These are phyloP conservation scores for Cyphomyrus discorhynchus DNA, from an alignment of 2,113 vertebrate genomes.

Conservation along the genomic window DNA sequence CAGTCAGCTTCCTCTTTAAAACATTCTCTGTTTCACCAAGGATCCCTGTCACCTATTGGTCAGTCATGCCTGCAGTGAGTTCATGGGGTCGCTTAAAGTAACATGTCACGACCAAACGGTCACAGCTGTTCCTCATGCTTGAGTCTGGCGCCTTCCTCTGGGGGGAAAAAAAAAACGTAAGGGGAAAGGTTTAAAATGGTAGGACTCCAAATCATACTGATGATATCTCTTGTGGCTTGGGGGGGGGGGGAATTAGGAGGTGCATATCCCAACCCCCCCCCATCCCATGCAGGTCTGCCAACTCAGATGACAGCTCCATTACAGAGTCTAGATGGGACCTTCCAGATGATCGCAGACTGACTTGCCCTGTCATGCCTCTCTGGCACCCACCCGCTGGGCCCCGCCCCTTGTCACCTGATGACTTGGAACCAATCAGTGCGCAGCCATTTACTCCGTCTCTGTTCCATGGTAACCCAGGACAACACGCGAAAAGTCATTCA, in stretches of 20 bases:
- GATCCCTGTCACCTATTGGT: not conserved
- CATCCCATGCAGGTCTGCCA: constrained; percentile 7
- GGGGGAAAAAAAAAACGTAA: not conserved
- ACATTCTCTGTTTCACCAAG: not conserved
- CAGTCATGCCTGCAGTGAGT: not conserved
- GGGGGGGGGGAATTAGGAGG: not conserved
- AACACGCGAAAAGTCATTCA: not conserved
- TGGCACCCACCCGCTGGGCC: not conserved
- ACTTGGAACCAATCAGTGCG: not conserved
- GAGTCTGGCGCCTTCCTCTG: not conserved
- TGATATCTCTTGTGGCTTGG: not conserved
- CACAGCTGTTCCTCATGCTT: not conserved
- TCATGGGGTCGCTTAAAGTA: not conserved
- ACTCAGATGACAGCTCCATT: constrained; percentile 56
- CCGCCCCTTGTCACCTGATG: not conserved
- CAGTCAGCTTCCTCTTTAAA: not conserved
- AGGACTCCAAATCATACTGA: not conserved
- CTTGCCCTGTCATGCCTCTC: constrained; percentile 23
- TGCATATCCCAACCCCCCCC: constrained; percentile 8
- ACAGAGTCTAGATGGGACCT: constrained; percentile 56
- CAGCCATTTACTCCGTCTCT: not conserved
- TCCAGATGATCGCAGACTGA: constrained; percentile 34
- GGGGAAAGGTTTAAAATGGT: not conserved
- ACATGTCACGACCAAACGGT: not conserved
- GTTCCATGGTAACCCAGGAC: not conserved